A percentile compares a stretch with the other conserved stretches of the same genome.
These are phyloP conservation scores for Pangasius macronema DNA, from an alignment of 2,797 vertebrate species.

Conservation along the genomic window DNA sequence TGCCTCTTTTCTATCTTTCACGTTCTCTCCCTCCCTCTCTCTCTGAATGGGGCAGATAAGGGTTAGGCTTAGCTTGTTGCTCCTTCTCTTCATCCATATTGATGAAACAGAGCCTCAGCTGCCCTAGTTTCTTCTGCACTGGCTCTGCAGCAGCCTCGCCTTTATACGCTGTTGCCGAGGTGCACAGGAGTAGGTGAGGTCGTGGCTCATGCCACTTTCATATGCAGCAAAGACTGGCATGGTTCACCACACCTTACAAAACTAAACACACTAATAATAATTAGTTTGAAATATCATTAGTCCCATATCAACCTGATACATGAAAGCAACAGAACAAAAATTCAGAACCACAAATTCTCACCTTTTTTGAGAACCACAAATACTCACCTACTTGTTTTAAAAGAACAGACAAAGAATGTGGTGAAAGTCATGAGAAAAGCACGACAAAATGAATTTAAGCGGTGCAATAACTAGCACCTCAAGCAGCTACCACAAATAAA, in stretches of 20 bases:
- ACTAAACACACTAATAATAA: neutral
- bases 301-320: neutral
- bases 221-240: neutral
- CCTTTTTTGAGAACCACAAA: neutral
- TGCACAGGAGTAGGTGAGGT: slow-evolving; percentile 28
- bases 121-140: slow-evolving; percentile 42
- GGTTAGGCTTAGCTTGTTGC: slow-evolving; percentile 50
- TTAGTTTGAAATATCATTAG: neutral
- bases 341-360: neutral
- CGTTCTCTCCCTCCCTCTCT: slow-evolving; percentile 25
- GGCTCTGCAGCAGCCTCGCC: slow-evolving; percentile 37
- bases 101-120: slow-evolving; percentile 43
- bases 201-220: slow-evolving; percentile 16
- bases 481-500: neutral
- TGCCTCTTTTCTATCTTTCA: slow-evolving; percentile 34
- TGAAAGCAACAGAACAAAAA: neutral
- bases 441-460: neutral
- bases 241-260: neutral
- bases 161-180: slow-evolving; percentile 29
- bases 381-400: neutral
- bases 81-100: slow-evolving; percentile 52
- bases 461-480: neutral
- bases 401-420: neutral
- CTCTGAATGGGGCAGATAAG: slow-evolving; percentile 42
- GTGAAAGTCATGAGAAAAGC: neutral